Evolutionary conservation across 2,888 invertebrate genomes (phyloP).

Genomic region (Drosophila testacea): DNA sequence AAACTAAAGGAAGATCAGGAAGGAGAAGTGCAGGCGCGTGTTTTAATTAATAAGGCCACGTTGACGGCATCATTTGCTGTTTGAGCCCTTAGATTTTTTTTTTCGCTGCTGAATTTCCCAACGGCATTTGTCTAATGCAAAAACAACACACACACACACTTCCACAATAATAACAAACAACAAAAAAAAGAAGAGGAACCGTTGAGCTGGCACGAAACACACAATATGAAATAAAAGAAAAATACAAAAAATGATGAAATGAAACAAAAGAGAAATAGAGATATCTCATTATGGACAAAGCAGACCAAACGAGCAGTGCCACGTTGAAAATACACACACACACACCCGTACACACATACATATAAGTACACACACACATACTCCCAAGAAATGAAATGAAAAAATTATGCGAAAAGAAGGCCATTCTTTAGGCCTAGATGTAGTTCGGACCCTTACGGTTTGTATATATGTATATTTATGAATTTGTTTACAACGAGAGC

Average conservation of each 20-base stretch:
- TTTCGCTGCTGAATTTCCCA: constrained; percentile 70
- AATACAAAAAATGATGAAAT: constrained; percentile 62
- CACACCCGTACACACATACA: constrained; percentile 25
- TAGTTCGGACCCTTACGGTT: constrained; percentile 8
- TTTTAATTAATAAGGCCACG: constrained; percentile 73
- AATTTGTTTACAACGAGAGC: constrained; percentile 73
- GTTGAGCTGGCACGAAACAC: constrained; percentile 22
- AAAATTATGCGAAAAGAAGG: constrained; percentile 66
- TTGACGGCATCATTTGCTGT: constrained; percentile 61
- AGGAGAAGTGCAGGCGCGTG: constrained; percentile 59
- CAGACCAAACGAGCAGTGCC: constrained; percentile 61
- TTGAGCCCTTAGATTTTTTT: constrained; percentile 68
- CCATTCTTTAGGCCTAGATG: constrained; percentile 37
- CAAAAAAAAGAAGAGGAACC: constrained; percentile 25
- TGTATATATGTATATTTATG: constrained; percentile 51
- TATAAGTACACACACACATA: neutral
- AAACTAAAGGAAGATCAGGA: constrained; percentile 6
- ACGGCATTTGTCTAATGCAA: constrained; percentile 74
- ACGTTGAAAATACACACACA: constrained; percentile 23
- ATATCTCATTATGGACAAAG: constrained; percentile 78
- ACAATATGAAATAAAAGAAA: constrained; percentile 32
- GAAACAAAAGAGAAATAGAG: constrained; percentile 78
- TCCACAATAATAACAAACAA: constrained; percentile 42
- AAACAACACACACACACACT: constrained; percentile 59
- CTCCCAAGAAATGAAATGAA: constrained; percentile 66